A percentile compares a stretch with the other conserved stretches of the same genome.
phyloP scores from a whole-genome alignment of 2,888 invertebrate species.

The Vannuccia rotundouncinata region DNA sequence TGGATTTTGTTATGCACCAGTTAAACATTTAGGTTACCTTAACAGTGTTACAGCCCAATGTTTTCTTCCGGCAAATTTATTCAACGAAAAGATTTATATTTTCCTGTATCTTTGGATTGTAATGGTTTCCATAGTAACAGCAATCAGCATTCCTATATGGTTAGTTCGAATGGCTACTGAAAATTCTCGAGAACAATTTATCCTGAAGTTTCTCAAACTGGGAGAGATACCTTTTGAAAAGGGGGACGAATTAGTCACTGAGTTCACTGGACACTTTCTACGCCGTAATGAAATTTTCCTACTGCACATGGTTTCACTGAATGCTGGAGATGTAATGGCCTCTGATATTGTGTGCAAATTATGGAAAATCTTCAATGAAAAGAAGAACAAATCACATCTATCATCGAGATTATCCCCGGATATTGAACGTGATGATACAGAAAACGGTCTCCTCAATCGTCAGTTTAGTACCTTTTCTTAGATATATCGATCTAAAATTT shows the following conservation, averaged over 20 bases:
- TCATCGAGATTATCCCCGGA: too few species aligned
- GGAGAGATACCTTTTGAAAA: slow-evolving; percentile 34
- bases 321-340: slow-evolving; percentile 34
- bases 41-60: slow-evolving; percentile 38
- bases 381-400: too few species aligned
- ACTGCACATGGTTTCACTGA: slow-evolving; percentile 34
- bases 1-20: slow-evolving; percentile 30
- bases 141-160: slow-evolving; percentile 36
- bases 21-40: background rate
- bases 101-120: slow-evolving; percentile 40
- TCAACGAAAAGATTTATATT: slow-evolving; percentile 40
- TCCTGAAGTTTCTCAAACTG: slow-evolving; percentile 27
- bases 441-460: too few species aligned
- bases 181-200: slow-evolving; percentile 2
- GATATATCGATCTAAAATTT: too few species aligned
- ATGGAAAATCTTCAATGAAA: slow-evolving; percentile 33
- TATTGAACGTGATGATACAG: too few species aligned
- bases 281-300: slow-evolving; percentile 35
- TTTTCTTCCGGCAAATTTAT: slow-evolving; percentile 37
- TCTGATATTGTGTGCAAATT: slow-evolving; percentile 32
- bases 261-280: slow-evolving; percentile 29
- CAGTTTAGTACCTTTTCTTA: too few species aligned
- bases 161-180: background rate
- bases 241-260: background rate
- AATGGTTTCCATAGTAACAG: background rate